Base-by-base conservation (phyloP, 2,888 invertebrate genomes). In the Drosophila maculinotata region DNA sequence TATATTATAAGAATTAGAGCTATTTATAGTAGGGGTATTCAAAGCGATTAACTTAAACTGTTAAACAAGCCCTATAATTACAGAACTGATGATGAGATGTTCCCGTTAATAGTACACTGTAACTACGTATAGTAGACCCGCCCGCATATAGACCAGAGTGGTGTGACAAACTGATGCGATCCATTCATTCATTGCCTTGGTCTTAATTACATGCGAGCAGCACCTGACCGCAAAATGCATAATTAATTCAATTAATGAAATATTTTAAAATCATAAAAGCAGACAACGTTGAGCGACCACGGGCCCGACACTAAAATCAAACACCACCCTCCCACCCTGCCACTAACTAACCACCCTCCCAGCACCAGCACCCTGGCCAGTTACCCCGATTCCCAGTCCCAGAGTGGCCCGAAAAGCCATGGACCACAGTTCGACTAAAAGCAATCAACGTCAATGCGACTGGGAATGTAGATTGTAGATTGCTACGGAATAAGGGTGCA, bases 161-260 rank as follows among this genome's bases (percentile, higher is more conserved):
- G n/a, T n/a, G n/a, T n/a, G n/a, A n/a, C n/a, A n/a, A n/a, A n/a
- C n/a, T n/a, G n/a, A n/a, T n/a, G n/a, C n/a, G n/a, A n/a, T n/a
- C n/a, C n/a, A n/a, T n/a, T n/a, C 12, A 33, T 25, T 47, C 26
- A 30, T 23, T 41, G 26, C 9, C 28, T 31, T 52, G 35, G 38
- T 35, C 48, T 62, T 60, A 57, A 68, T 68, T 62, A 49, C 45
- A 42, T 42, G 58, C 52, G 64, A 58, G 25, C 64, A 65, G 33
- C 64, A 65, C 28, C 57, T 68, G 67, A 65, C 79, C 77, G 63
- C 68, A 83, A 84, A 84, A 84, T 78, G 52, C 64, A 81, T 78
- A 68, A 78, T 86, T 86, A 86, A 86, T 87, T 87, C 68, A 76
- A 84, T 83, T 78, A 76, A 70, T 84, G 64, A 77, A 67, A 84